Base-by-base conservation (phyloP, 2,888 invertebrate genomes). In the Drosophila testacea region DNA sequence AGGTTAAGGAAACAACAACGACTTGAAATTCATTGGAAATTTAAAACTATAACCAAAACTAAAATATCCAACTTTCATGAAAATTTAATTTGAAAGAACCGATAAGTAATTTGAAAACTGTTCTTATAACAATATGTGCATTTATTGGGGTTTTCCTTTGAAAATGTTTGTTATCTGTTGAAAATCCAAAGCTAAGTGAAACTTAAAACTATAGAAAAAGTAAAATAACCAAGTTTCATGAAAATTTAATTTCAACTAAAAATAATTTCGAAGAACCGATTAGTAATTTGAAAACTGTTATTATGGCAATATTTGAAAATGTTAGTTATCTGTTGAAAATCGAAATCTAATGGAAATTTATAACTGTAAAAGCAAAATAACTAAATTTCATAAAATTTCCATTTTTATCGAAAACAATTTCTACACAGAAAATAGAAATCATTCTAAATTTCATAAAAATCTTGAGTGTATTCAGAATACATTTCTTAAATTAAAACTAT, bases 1-100 rank as follows among this genome's bases (percentile, higher is more conserved):
- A 77, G 76, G 79, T 76, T 78, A 50, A 48, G 57, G 63, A 63
- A 54, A 13, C 46, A 63, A 30, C 51, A 16, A 1, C 28, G 52
- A 50, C 30, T 59, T 50, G 7, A n/a, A 61, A 61, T 75, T 75
- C 36, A 54, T 6, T 4, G 27, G 77, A 75, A 76, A 46, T 36
- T 11, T n/a, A 51, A 10, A 44, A 46, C 50, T 64, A 48, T 9
- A n/a, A 4, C 13, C 13, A 38, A 44, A 38, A 32, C 27, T 3
- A n/a, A 6, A 48, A 52, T 28, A 34, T 38, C 7, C n/a, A 4
- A 27, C 36, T 59, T 59, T 52, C 28, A 59, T 46, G 2, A 30
- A 4, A 2, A 22, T 13, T 34, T 16, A n/a, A 34, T 30, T 16
- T 39, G 5, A 0, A 6, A n/a, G 36, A 30, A 22, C 13, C 3